A percentile compares a stretch with the other conserved stretches of the same genome.
These are phyloP conservation scores for Tortricodes alternella DNA, from an alignment of 2,888 invertebrate genomes.

Conservation along the genomic window DNA sequence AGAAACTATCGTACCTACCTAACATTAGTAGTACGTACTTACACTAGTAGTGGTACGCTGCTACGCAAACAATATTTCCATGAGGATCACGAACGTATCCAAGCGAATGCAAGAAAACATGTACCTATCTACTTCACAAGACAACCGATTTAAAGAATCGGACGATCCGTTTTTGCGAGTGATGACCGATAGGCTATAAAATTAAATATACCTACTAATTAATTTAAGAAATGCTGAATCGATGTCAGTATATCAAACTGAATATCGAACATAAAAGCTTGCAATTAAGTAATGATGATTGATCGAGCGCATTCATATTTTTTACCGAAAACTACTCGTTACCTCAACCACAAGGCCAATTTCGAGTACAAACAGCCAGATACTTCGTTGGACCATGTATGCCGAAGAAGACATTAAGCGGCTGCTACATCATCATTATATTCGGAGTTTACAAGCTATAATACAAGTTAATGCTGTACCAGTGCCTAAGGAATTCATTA, in stretches of 20 bases:
- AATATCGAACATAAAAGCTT: constrained; percentile 28
- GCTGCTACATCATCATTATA: constrained; percentile 35
- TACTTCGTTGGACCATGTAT: constrained; percentile 21
- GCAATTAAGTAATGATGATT: constrained; percentile 37
- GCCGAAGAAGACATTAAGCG: constrained; percentile 37
- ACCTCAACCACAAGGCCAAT: constrained; percentile 32
- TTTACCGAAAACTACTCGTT: constrained; percentile 20
- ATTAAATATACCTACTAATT: constrained; percentile 13
- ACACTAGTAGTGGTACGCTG: too few species aligned
- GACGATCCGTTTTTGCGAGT: neutral
- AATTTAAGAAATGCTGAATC: constrained; percentile 8
- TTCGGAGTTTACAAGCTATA: constrained; percentile 34
- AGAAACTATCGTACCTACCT: too few species aligned
- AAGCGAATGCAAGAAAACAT: too few species aligned
- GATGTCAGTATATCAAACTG: neutral
- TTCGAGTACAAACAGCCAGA: constrained; percentile 25
- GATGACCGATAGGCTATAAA: neutral
- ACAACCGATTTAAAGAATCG: too few species aligned
- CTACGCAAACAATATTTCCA: too few species aligned
- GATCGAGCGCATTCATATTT: constrained; percentile 30
- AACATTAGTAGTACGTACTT: too few species aligned
- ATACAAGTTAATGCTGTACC: constrained; percentile 29
- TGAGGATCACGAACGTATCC: too few species aligned
- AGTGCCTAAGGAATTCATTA: constrained; percentile 36
- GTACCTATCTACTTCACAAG: too few species aligned